These are phyloP conservation scores for Drosophila tsacasi DNA, from an alignment of 1,140 invertebrate genomes.

Conservation along the genomic window DNA sequence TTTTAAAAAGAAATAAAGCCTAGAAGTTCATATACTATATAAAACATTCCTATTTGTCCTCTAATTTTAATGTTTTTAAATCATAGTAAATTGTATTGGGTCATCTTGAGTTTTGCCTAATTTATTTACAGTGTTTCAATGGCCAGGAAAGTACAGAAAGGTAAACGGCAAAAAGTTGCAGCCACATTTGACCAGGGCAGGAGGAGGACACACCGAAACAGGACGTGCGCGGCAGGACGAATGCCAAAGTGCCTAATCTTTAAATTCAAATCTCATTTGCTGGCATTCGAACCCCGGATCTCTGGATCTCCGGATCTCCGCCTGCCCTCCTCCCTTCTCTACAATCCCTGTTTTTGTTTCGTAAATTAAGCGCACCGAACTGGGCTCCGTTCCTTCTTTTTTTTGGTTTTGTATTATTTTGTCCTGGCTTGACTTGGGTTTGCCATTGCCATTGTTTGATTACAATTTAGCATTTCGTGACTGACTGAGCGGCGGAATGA, in stretches of 20 bases:
- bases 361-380: constrained; percentile 73
- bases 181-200: constrained; percentile 74
- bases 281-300: constrained; percentile 26
- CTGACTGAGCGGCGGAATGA: constrained; percentile 72
- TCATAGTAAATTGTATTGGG: not conserved
- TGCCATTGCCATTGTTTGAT: constrained; percentile 79
- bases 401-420: constrained; percentile 8
- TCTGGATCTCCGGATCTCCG: constrained; percentile 3
- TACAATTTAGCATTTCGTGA: constrained; percentile 83
- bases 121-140: constrained; percentile 21
- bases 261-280: constrained; percentile 84
- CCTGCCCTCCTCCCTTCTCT: not conserved
- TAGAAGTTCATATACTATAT: not conserved
- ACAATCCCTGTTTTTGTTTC: constrained; percentile 44
- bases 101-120: not conserved
- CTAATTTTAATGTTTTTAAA: not conserved
- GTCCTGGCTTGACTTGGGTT: constrained; percentile 28
- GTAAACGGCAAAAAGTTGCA: constrained; percentile 71
- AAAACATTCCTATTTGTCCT: not conserved
- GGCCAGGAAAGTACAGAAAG: constrained; percentile 67
- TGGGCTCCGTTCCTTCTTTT: constrained; percentile 36
- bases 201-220: constrained; percentile 22
- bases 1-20: not conserved
- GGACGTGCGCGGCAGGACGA: constrained; percentile 63
- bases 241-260: constrained; percentile 72